These are phyloP conservation scores for Stegodyphus mimosarum DNA, from an alignment of 1,140 invertebrate species.

Conservation along the genomic window DNA sequence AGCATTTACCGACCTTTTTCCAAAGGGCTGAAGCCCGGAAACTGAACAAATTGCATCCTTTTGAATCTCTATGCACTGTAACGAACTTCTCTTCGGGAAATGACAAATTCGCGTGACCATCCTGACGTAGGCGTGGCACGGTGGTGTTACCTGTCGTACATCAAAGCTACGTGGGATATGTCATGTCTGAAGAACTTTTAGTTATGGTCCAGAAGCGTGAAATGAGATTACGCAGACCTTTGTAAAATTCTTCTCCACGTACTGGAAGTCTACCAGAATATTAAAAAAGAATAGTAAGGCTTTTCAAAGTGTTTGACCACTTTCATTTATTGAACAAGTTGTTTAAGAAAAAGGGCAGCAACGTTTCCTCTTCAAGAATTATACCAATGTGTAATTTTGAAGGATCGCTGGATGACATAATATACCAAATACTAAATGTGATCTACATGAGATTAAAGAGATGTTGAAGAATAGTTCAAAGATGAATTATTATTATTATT, in stretches of 20 bases:
- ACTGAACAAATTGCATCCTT: neutral
- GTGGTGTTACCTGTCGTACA: neutral
- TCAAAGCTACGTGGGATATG: neutral
- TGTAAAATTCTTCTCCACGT: neutral
- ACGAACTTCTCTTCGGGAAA: slow-evolving; percentile 10
- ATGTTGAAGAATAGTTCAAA: too few relatives aligned
- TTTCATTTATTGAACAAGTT: too few relatives aligned
- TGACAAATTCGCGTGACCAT: slow-evolving; percentile 38
- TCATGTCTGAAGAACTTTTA: neutral
- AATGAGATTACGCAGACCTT: neutral
- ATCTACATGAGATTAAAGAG: too few relatives aligned
- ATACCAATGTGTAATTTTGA: too few relatives aligned
- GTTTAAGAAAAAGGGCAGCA: neutral
- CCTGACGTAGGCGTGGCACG: slow-evolving; percentile 18
- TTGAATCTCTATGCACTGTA: neutral
- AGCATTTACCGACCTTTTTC: neutral
- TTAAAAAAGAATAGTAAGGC: too few relatives aligned
- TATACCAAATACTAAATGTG: too few relatives aligned
- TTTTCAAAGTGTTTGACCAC: too few relatives aligned
- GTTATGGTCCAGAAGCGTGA: neutral
- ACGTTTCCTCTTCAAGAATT: neutral
- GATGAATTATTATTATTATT: too few relatives aligned
- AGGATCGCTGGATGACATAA: too few relatives aligned
- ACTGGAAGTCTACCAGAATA: too few relatives aligned
- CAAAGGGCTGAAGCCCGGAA: neutral